Evolutionary conservation across 2,113 vertebrate genomes (phyloP).

Genomic region (Hippocampus comes): DNA sequence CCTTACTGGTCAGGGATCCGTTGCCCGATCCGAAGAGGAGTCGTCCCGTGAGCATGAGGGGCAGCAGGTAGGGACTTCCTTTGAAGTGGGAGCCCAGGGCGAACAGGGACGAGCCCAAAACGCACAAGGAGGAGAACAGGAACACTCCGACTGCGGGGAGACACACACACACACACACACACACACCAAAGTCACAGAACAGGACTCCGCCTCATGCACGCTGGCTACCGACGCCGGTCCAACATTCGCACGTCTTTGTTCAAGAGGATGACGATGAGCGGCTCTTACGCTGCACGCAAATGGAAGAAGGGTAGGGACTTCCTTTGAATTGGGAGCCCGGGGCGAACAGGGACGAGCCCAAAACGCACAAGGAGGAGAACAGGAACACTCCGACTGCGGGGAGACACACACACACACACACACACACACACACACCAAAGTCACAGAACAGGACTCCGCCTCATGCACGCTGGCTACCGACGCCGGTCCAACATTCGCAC

Average conservation of each 20-base stretch:
- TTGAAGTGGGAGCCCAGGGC: slow-evolving; percentile 81
- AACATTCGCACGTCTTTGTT: too few relatives aligned
- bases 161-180: too few relatives aligned
- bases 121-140: slow-evolving; percentile 77
- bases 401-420: not conserved
- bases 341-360: slow-evolving; percentile 78
- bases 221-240: too few relatives aligned
- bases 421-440: too few relatives aligned
- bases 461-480: too few relatives aligned
- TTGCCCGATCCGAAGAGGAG: slow-evolving; percentile 80
- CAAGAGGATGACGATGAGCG: too few relatives aligned
- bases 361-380: slow-evolving; percentile 77
- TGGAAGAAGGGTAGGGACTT: slow-evolving; percentile 22
- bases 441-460: too few relatives aligned
- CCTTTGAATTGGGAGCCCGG: too few relatives aligned
- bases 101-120: slow-evolving; percentile 77
- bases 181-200: too few relatives aligned
- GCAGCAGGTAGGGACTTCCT: slow-evolving; percentile 75
- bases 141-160: slow-evolving; percentile 73
- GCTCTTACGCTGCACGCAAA: too few relatives aligned
- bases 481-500: too few relatives aligned
- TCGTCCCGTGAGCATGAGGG: slow-evolving; percentile 78
- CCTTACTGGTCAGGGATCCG: slow-evolving; percentile 77
- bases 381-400: slow-evolving; percentile 75
- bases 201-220: too few relatives aligned